A percentile compares a stretch with the other conserved stretches of the same genome.
phyloP scores from a whole-genome alignment of 2,888 invertebrate species.

The Meteorus cinctellus region DNA sequence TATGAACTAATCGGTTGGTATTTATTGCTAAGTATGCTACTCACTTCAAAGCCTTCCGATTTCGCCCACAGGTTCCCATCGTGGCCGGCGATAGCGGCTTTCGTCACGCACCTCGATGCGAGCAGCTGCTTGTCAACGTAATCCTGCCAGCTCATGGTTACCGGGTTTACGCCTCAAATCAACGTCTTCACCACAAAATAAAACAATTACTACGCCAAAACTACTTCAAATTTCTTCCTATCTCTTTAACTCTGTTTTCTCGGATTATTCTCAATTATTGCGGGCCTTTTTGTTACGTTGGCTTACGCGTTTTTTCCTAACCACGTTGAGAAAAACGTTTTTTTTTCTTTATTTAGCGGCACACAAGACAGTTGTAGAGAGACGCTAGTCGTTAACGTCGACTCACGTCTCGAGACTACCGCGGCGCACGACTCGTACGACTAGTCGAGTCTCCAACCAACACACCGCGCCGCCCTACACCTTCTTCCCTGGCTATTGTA shows the following conservation, averaged over 20 bases:
- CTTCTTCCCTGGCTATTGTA: background rate
- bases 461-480: slow-evolving; percentile 30
- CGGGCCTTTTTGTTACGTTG: background rate
- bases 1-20: background rate
- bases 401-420: slow-evolving; percentile 66
- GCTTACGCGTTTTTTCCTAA: background rate
- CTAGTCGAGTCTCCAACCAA: slow-evolving; percentile 41
- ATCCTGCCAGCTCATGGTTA: slow-evolving; percentile 95
- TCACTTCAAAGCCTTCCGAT: slow-evolving; percentile 94
- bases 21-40: slow-evolving; percentile 71
- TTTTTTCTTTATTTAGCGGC: slow-evolving; percentile 57
- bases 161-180: slow-evolving; percentile 12
- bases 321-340: background rate
- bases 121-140: slow-evolving; percentile 97
- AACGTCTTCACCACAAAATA: slow-evolving; percentile 29
- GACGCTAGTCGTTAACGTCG: slow-evolving; percentile 68
- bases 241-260: slow-evolving; percentile 3
- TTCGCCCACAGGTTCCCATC: slow-evolving; percentile 97
- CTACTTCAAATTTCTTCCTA: background rate
- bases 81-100: slow-evolving; percentile 95
- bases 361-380: slow-evolving; percentile 55
- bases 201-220: slow-evolving; percentile 15
- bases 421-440: slow-evolving; percentile 31
- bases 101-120: slow-evolving; percentile 95
- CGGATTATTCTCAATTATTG: background rate